These are phyloP conservation scores for Rosalia funebris DNA, from an alignment of 2,888 invertebrate species.

Conservation along the genomic window DNA sequence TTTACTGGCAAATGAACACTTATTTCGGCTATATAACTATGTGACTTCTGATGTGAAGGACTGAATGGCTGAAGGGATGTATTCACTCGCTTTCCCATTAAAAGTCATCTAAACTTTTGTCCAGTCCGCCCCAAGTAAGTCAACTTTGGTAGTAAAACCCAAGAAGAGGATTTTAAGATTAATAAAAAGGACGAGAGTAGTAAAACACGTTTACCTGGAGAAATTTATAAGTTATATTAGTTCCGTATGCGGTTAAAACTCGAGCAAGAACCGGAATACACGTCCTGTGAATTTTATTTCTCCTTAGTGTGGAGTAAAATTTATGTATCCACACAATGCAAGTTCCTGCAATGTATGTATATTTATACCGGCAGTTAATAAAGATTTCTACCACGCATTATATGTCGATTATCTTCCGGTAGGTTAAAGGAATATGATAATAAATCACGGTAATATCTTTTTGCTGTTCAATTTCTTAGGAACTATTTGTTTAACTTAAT, in stretches of 20 bases:
- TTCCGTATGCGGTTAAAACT: slow-evolving; percentile 1
- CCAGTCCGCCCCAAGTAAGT: no score
- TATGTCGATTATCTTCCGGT: no score
- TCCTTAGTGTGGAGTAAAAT: slow-evolving; percentile 9
- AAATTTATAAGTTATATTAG: slow-evolving; percentile 3
- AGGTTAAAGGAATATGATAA: no score
- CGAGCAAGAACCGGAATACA: background rate
- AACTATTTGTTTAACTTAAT: no score
- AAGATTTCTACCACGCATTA: background rate
- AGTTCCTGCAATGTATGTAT: background rate
- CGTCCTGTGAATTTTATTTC: slow-evolving; percentile 3
- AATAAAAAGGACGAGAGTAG: background rate
- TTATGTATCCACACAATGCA: slow-evolving; percentile 2
- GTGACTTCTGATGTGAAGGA: no score
- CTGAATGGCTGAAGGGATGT: no score
- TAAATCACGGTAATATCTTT: no score
- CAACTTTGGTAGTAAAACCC: background rate
- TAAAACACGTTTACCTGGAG: background rate
- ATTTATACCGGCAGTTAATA: background rate
- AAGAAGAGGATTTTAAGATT: background rate
- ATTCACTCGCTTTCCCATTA: no score
- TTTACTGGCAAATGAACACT: no score
- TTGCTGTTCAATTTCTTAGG: no score
- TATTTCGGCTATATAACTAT: no score
- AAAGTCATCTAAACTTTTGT: no score